These are phyloP conservation scores for Achatina immaculata DNA, from an alignment of 1,140 invertebrate species.

Conservation along the genomic window DNA sequence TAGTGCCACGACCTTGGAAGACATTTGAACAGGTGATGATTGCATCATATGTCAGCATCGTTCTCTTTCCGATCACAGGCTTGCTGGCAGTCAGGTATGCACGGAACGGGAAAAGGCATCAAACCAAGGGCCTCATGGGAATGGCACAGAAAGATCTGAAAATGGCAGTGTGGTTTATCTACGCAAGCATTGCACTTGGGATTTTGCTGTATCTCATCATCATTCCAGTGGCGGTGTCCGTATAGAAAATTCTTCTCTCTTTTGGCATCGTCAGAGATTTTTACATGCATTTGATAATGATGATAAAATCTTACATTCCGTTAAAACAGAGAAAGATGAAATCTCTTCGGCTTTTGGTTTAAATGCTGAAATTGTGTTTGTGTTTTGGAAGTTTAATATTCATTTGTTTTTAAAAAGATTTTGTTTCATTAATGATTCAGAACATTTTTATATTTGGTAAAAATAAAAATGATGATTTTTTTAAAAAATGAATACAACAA, in stretches of 20 bases:
- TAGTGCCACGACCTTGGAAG: constrained; percentile 60
- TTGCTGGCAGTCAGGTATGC: constrained; percentile 59
- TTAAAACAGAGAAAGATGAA: not conserved
- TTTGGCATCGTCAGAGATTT: not conserved
- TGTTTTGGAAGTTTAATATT: not conserved
- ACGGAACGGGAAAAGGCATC: constrained; percentile 55
- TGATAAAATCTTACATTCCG: not conserved
- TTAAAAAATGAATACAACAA: too few relatives aligned
- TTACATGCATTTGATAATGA: not conserved
- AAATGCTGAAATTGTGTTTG: not conserved
- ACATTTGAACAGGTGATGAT: constrained; percentile 62
- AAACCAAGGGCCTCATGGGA: constrained; percentile 64
- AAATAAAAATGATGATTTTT: too few relatives aligned
- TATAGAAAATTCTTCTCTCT: not conserved
- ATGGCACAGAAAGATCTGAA: constrained; percentile 62
- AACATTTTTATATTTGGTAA: too few relatives aligned
- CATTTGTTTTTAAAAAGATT: too few relatives aligned
- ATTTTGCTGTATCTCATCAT: constrained; percentile 51
- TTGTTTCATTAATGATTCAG: too few relatives aligned
- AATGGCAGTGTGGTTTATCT: constrained; percentile 55
- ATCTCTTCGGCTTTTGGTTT: not conserved
- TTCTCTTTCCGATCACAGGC: constrained; percentile 56
- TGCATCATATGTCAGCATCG: constrained; percentile 55
- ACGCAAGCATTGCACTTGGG: constrained; percentile 56
- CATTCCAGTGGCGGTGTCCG: constrained; percentile 44